Evolutionary conservation across 2,888 invertebrate genomes (phyloP).

Genomic region (Stegana nigrithorax): DNA sequence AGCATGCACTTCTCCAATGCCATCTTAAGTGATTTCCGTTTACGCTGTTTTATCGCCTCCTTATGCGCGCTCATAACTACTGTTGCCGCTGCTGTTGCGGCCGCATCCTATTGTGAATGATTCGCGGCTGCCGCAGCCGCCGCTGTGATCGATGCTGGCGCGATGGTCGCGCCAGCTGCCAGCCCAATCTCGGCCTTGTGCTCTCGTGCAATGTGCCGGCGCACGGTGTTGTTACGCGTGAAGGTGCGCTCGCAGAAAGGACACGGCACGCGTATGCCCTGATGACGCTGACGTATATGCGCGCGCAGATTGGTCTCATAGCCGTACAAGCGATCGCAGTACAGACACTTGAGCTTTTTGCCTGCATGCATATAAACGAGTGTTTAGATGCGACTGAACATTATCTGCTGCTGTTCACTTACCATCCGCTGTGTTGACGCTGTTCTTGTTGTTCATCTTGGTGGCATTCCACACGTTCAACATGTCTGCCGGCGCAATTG

Average conservation of each 20-base stretch:
- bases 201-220: slow-evolving; percentile 90
- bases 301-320: slow-evolving; percentile 93
- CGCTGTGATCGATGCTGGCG: slow-evolving; percentile 62
- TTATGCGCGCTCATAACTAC: slow-evolving; percentile 66
- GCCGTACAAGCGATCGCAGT: slow-evolving; percentile 91
- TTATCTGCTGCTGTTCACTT: slow-evolving; percentile 45
- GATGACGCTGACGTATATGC: slow-evolving; percentile 91
- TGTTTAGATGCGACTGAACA: background rate
- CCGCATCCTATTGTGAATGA: slow-evolving; percentile 69
- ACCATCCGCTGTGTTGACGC: slow-evolving; percentile 89
- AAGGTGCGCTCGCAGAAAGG: slow-evolving; percentile 91
- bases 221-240: slow-evolving; percentile 91
- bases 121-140: slow-evolving; percentile 65
- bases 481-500: slow-evolving; percentile 72
- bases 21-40: slow-evolving; percentile 66
- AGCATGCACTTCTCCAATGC: slow-evolving; percentile 66
- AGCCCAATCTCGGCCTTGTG: slow-evolving; percentile 76
- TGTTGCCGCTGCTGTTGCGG: slow-evolving; percentile 67
- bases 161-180: slow-evolving; percentile 60
- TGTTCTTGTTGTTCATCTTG: slow-evolving; percentile 76
- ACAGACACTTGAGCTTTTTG: slow-evolving; percentile 91
- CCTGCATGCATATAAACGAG: slow-evolving; percentile 75
- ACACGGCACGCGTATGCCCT: slow-evolving; percentile 91
- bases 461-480: slow-evolving; percentile 74
- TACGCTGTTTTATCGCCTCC: slow-evolving; percentile 63